These are phyloP conservation scores for Panagrolaimus sp. DNA, from an alignment of 1,140 invertebrate species.

Conservation along the genomic window DNA sequence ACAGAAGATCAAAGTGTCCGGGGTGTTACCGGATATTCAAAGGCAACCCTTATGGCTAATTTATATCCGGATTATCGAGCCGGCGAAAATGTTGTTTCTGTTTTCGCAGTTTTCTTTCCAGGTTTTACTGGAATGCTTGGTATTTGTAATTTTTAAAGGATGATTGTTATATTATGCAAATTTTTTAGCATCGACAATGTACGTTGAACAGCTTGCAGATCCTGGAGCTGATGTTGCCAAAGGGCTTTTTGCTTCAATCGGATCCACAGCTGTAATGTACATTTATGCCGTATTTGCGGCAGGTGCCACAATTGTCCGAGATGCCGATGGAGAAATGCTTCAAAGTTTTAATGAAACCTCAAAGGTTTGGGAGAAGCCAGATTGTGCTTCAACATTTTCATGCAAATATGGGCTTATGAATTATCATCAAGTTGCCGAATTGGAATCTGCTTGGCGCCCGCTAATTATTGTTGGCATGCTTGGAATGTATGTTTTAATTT, in stretches of 20 bases:
- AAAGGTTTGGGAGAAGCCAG: conserved; percentile 61
- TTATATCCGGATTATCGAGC: conserved; percentile 20
- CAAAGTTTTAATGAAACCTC: conserved; percentile 67
- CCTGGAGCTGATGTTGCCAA: conserved; percentile 79
- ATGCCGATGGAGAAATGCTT: conserved; percentile 71
- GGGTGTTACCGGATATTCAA: conserved; percentile 28
- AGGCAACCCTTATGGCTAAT: conserved; percentile 21
- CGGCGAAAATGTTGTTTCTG: conserved; percentile 22
- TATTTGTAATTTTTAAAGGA: too few relatives aligned
- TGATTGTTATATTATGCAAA: too few relatives aligned
- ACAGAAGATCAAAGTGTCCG: conserved; percentile 3
- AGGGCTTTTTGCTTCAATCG: conserved; percentile 74
- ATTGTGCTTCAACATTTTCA: conserved; percentile 17
- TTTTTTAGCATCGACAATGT: conserved; percentile 28
- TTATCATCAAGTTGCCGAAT: conserved; percentile 23
- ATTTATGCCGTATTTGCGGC: conserved; percentile 71
- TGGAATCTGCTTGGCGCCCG: conserved; percentile 16
- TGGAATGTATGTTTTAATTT: conserved; percentile 13
- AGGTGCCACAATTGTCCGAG: conserved; percentile 72
- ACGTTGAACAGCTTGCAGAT: conserved; percentile 66
- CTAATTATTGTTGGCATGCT: conserved; percentile 32
- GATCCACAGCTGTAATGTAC: conserved; percentile 77
- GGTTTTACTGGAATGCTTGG: conserved; percentile 15
- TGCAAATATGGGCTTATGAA: conserved; percentile 32
- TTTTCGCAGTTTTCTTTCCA: conserved; percentile 29